These are phyloP conservation scores for Acanthosepion esculentum DNA, from an alignment of 2,888 invertebrate species.

Conservation along the genomic window DNA sequence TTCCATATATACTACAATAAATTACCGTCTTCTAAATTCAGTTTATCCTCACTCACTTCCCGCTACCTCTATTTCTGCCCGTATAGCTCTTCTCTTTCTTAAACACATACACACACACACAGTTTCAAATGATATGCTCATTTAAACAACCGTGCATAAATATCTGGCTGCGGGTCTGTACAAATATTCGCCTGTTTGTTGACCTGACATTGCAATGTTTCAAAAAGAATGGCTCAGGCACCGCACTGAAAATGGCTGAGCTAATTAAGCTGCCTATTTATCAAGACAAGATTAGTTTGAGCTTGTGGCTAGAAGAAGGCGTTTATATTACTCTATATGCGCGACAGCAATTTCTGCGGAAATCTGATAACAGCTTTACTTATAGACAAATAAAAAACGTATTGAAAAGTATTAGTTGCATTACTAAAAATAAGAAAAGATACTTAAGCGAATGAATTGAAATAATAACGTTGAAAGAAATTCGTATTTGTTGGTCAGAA, in stretches of 20 bases:
- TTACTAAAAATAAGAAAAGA: no score
- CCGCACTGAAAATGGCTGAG: not conserved
- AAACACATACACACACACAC: no score
- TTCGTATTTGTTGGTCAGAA: no score
- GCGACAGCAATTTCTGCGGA: not conserved
- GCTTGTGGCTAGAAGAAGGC: not conserved
- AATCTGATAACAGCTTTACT: not conserved
- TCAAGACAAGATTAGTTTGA: not conserved
- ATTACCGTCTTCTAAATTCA: no score
- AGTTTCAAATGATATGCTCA: not conserved
- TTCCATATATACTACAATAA: no score
- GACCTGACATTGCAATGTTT: no score
- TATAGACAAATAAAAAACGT: not conserved
- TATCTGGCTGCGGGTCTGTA: not conserved
- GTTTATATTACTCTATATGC: not conserved
- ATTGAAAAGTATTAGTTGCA: not conserved
- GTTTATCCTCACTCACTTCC: no score
- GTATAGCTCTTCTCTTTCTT: no score
- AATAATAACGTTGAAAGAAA: no score
- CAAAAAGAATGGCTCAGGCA: not conserved
- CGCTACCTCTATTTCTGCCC: no score
- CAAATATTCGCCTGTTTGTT: not conserved
- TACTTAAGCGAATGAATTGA: no score
- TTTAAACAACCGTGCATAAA: not conserved
- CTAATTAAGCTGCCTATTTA: constrained; percentile 17